Conservation (phyloP, 2,888 invertebrate species). For the Yponomeuta cagnagella region DNA sequence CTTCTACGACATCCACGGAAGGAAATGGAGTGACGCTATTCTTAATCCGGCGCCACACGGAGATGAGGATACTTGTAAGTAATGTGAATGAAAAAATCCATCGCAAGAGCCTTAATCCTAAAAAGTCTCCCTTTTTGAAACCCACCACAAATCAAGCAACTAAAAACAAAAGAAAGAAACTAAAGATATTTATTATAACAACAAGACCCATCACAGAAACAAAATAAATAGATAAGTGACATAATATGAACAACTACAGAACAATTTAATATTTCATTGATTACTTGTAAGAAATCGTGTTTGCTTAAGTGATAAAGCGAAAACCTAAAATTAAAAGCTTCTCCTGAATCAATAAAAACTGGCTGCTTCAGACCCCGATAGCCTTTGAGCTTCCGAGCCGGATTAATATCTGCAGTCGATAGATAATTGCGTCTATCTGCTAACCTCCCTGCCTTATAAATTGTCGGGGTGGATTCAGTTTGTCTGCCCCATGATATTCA, state of each 20-base stretch:
- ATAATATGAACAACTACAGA: neutral
- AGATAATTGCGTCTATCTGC: slow-evolving; percentile 48
- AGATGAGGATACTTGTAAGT: too few species aligned
- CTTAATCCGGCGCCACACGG: too few species aligned
- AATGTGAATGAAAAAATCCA: too few species aligned
- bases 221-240: too few species aligned
- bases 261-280: neutral
- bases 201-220: too few species aligned
- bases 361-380: slow-evolving; percentile 8
- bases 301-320: neutral
- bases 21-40: too few species aligned
- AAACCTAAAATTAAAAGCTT: neutral
- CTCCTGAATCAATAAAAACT: neutral
- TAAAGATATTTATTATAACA: too few species aligned
- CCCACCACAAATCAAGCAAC: neutral
- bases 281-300: neutral
- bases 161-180: neutral
- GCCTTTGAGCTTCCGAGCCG: slow-evolving; percentile 29
- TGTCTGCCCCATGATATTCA: slow-evolving; percentile 32
- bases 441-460: slow-evolving; percentile 37
- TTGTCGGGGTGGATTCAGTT: slow-evolving; percentile 37
- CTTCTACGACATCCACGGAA: too few species aligned
- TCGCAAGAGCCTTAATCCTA: neutral
- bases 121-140: neutral
- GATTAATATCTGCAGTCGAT: slow-evolving; percentile 39